These are phyloP conservation scores for Alitta virens DNA, from an alignment of 2,888 invertebrate species.

Conservation along the genomic window DNA sequence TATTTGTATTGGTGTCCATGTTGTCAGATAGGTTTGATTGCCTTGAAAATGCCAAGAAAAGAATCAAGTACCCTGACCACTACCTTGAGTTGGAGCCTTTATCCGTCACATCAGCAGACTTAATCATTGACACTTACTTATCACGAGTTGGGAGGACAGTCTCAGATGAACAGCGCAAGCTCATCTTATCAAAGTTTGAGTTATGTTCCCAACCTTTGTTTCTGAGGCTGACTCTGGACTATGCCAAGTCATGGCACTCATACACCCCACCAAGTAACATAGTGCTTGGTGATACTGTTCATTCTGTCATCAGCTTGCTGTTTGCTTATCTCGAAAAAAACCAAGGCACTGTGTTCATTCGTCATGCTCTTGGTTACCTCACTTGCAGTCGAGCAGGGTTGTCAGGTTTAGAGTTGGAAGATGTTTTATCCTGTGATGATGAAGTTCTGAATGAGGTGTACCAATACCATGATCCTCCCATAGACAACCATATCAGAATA, in stretches of 20 bases:
- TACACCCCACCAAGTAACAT: constrained; percentile 15
- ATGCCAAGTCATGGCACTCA: constrained; percentile 26
- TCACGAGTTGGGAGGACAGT: constrained; percentile 6
- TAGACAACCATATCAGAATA: constrained; percentile 26
- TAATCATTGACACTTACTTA: constrained; percentile 20
- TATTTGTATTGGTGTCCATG: constrained; percentile 27
- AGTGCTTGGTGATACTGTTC: neutral
- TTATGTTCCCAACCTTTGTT: constrained; percentile 26
- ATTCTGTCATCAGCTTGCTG: constrained; percentile 23
- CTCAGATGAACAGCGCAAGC: constrained; percentile 15
- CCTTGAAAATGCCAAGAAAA: constrained; percentile 13
- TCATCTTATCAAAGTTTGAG: constrained; percentile 18
- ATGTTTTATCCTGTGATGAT: constrained; percentile 30
- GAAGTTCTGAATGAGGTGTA: constrained; percentile 33
- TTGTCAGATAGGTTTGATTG: constrained; percentile 17
- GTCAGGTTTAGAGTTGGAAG: constrained; percentile 27
- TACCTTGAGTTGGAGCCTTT: constrained; percentile 20
- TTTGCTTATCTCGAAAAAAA: constrained; percentile 25
- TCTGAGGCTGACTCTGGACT: constrained; percentile 30
- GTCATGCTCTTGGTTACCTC: constrained; percentile 26
- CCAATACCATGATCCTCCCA: constrained; percentile 32
- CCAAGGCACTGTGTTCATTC: constrained; percentile 25
- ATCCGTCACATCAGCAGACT: constrained; percentile 3
- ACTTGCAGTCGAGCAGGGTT: constrained; percentile 28
- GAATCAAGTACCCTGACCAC: constrained; percentile 1